Conservation (phyloP, 2,888 invertebrate species). For the Euphydryas editha region DNA sequence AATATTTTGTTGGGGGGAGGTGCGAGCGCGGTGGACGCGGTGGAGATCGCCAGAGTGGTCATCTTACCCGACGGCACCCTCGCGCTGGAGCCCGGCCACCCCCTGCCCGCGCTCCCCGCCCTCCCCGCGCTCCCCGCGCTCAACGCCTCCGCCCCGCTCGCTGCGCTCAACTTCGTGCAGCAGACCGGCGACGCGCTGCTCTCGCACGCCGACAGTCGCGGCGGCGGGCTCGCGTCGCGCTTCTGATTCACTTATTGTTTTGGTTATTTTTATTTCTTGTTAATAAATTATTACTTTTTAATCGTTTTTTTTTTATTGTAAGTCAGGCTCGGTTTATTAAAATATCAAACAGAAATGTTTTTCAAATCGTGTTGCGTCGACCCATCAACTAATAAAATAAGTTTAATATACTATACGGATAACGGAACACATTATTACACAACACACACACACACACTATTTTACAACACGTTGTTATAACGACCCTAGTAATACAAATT, state of each 20-base stretch:
- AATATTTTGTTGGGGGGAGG: constrained; percentile 48
- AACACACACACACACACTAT: no score
- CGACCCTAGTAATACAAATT: no score
- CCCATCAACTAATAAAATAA: no score
- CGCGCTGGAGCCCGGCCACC: constrained; percentile 42
- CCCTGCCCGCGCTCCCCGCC: constrained; percentile 77
- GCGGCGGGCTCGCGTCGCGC: constrained; percentile 87
- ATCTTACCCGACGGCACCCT: constrained; percentile 47
- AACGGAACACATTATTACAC: no score
- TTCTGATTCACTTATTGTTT: constrained; percentile 68
- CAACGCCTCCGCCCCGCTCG: constrained; percentile 68
- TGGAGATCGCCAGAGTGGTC: constrained; percentile 53
- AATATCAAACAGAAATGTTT: no score
- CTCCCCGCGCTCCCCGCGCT: constrained; percentile 58
- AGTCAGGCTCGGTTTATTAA: no score
- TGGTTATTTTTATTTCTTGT: background rate
- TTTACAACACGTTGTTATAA: no score
- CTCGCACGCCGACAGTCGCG: constrained; percentile 89
- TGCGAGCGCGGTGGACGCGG: constrained; percentile 46
- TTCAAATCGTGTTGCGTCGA: no score
- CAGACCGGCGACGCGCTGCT: constrained; percentile 85
- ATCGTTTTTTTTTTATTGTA: no score
- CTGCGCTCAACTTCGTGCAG: constrained; percentile 87
- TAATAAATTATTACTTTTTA: constrained; percentile 30
- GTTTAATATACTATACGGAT: no score